Conservation (phyloP, 2,113 vertebrate genomes). For the Oryzias curvinotus region DNA sequence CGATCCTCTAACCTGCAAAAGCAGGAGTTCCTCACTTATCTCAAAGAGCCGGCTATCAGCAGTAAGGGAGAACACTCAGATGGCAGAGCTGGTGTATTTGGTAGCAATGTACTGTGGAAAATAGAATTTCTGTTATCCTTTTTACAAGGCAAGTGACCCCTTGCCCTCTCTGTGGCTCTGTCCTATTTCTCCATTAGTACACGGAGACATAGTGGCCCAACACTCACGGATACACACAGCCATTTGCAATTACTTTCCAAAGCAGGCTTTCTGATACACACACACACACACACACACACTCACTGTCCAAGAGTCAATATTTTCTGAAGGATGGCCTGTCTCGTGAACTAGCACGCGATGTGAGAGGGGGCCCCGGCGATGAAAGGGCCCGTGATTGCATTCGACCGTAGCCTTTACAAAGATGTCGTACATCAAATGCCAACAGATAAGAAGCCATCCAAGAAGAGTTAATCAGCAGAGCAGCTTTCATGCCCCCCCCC, state of each 20-base stretch:
- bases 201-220: constrained; percentile 35
- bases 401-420: constrained; percentile 76
- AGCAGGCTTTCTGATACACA: constrained; percentile 47
- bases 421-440: constrained; percentile 80
- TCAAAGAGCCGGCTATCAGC: constrained; percentile 13
- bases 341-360: constrained; percentile 72
- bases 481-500: constrained; percentile 68
- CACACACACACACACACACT: constrained; percentile 59
- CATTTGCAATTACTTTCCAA: constrained; percentile 50
- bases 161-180: constrained; percentile 52
- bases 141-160: constrained; percentile 60
- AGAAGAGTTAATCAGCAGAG: constrained; percentile 80
- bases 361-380: constrained; percentile 59
- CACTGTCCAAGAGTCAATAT: constrained; percentile 77
- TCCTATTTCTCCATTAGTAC: constrained; percentile 57
- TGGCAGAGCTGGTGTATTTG: constrained; percentile 14
- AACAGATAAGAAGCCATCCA: constrained; percentile 78
- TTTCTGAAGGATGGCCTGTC: constrained; percentile 76
- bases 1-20: constrained; percentile 1
- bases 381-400: constrained; percentile 79
- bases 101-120: constrained; percentile 38
- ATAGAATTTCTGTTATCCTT: constrained; percentile 55
- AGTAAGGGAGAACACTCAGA: constrained; percentile 25
- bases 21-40: constrained; percentile 1
- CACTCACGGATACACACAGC: constrained; percentile 38